Evolutionary conservation across 2,113 vertebrate genomes (phyloP), one percentile per base, ranked within the genome.

Genomic region (Sinocyclocheilus grahami): DNA sequence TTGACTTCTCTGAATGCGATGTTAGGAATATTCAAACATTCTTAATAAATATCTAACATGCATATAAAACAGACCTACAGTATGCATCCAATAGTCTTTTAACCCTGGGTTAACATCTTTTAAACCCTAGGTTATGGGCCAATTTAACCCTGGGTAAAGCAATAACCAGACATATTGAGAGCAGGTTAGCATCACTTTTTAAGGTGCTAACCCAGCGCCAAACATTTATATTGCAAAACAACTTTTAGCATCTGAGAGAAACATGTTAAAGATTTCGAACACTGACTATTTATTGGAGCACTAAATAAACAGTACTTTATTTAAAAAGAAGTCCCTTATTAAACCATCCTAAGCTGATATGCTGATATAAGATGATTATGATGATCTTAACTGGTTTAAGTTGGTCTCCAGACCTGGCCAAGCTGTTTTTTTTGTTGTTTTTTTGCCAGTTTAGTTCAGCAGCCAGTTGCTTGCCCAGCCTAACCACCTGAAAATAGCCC

Each of bases 1-100:
- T 78, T 78, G 76, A 78, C 51, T 78, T 55, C 16, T 78, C 46
- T 55, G 51, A 78, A 55, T 78, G 24, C 30, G 27, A 55, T 27
- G 8, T 55, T 6, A 6, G 3, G 51, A 55, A 78, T 3, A 42
- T 74, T 74, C 37, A 72, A 72, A 42, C 22, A 42, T 42, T 22
- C 20, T 72, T 0, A 5, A 72, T 5, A 72, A 39, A 72, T 11
- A 42, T 11, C 18, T 5, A 20, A 20, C 33, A 39, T 71, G 18
- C 16, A 71, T 22, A 72, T 72, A 72, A 72, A 39, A 42, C 4
- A 72, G 9, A 9, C 37, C 1, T 72, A 39, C 33, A 22, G 33
- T 71, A 39, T 39, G 18, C 20, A 72, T 72, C 18, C 37, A 72
- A 72, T 8, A 18, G 67, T 71, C 33, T 71, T 71, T 39, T 72